Percentiles rank a stretch among this genome's conserved stretches.
Conservation (phyloP, 2,797 vertebrate species). For the Coregonus ussuriensis region DNA sequence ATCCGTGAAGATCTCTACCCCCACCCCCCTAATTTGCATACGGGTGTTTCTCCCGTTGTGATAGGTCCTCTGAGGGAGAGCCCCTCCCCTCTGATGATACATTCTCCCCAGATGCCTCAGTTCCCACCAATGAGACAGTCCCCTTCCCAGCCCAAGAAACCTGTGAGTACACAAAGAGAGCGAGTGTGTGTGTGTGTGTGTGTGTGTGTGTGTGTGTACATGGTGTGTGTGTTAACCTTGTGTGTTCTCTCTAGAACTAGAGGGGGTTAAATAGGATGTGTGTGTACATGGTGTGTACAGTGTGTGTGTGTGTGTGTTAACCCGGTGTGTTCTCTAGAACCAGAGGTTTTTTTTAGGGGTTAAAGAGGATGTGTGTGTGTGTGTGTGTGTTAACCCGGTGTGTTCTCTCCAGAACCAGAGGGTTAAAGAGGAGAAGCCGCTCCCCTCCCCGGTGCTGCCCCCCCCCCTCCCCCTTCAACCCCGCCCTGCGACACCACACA, state of each 20-base stretch:
- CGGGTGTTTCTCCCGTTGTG: slow-evolving; percentile 26
- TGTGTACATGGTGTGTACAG: no score
- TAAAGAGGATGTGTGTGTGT: neutral
- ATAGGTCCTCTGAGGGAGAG: slow-evolving; percentile 84
- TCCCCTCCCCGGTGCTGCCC: slow-evolving; percentile 81
- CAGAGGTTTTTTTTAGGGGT: neutral
- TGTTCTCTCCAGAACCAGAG: slow-evolving; percentile 58
- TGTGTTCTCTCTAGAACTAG: no score
- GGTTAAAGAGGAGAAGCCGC: slow-evolving; percentile 84
- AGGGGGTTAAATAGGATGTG: neutral
- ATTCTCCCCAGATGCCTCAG: slow-evolving; percentile 86
- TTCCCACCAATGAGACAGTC: slow-evolving; percentile 84
- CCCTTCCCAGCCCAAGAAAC: slow-evolving; percentile 85
- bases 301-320: slow-evolving; percentile 1
- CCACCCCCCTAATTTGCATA: neutral
- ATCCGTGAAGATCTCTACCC: no score
- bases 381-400: neutral
- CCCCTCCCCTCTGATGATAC: slow-evolving; percentile 86
- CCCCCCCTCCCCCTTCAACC: slow-evolving; percentile 80
- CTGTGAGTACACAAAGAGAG: slow-evolving; percentile 70
- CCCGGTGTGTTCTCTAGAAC: neutral
- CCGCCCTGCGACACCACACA: slow-evolving; percentile 74
- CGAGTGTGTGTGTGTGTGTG: neutral
- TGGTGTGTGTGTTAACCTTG: neutral
- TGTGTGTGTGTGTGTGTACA: neutral